Percentiles rank a stretch among this genome's conserved stretches.
Evolutionary conservation across 2,113 vertebrate genomes (phyloP).

Genomic region (Hippocampus comes): DNA sequence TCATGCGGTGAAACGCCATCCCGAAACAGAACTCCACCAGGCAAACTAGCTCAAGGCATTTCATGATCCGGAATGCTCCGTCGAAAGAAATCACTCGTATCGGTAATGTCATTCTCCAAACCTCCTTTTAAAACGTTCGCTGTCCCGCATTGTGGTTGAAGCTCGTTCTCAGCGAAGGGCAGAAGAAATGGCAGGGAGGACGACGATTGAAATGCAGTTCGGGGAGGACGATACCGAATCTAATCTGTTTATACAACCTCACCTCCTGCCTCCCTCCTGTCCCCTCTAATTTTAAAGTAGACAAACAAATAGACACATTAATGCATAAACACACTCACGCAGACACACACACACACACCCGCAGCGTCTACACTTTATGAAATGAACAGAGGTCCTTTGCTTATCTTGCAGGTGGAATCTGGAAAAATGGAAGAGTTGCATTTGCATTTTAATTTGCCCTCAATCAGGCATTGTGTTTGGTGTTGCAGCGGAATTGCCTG

Average conservation of each 20-base stretch:
- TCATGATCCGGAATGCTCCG: background rate
- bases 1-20: slow-evolving; percentile 20
- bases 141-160: background rate
- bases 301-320: slow-evolving; percentile 50
- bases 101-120: background rate
- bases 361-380: slow-evolving; percentile 28
- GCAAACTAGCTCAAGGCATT: background rate
- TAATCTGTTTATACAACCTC: slow-evolving; percentile 67
- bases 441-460: slow-evolving; percentile 77
- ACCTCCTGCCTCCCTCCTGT: slow-evolving; percentile 43
- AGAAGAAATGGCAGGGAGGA: slow-evolving; percentile 10
- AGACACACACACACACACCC: slow-evolving; percentile 1
- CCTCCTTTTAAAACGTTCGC: background rate
- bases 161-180: slow-evolving; percentile 23
- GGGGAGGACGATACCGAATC: slow-evolving; percentile 50
- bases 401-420: slow-evolving; percentile 64
- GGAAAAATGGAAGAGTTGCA: slow-evolving; percentile 60
- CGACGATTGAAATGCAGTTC: slow-evolving; percentile 49
- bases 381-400: slow-evolving; percentile 39
- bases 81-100: no score
- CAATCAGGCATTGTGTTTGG: slow-evolving; percentile 65
- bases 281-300: slow-evolving; percentile 52
- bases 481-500: slow-evolving; percentile 53
- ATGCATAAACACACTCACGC: slow-evolving; percentile 18
- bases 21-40: background rate